Base-by-base conservation (phyloP, 2,113 vertebrate species). In the Pelecanus crispus region DNA sequence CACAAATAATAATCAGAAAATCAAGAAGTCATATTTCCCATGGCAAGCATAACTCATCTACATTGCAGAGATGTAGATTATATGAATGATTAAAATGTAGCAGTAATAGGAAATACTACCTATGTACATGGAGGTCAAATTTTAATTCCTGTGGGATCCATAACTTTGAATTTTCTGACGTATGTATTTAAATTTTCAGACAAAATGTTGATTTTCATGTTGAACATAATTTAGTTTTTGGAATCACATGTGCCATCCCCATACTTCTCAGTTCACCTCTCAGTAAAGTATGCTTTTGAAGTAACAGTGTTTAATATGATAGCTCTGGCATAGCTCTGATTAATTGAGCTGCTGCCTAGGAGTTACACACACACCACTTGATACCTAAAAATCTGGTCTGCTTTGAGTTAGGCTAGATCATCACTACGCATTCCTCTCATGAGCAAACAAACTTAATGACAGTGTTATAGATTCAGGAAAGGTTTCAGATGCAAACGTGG, bases 401-500 rank as follows among this genome's bases (percentile, higher is more conserved):
- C 52, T 82, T 83, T 85, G 79, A 94, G 84, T 73, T 88, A 85
- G 58, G 70, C 84, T 92, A 63, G 91, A 91, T 95, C 82, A 89
- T 87, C 62, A 26, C 82, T 80, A 40, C 59, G 91, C 24, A 3
- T 66, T 89, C 29, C 50, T 85, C 83, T 82, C 68, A 24, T 82
- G 84, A 96, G 67, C 82, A 92, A 97, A 95, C 59, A 81, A 90
- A 78, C 66, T 56, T 97, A 96, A 97, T 97, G 90, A 88, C 91
- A 97, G 82, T 52, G 88, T 86, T 90, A 96, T 4, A 44, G 53
- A 95, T 88, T 96, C 94, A 86, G 86, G n/a, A 84, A 95, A 97
- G 96, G 94, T 97, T 98, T 98, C 97, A 94, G 47, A 95, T 95
- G 81, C 95, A 97, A 78, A 92, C 91, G 28, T 52, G 71, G 65